Evolutionary conservation across 2,888 invertebrate genomes (phyloP).

Genomic region (Crepidodera aurea): DNA sequence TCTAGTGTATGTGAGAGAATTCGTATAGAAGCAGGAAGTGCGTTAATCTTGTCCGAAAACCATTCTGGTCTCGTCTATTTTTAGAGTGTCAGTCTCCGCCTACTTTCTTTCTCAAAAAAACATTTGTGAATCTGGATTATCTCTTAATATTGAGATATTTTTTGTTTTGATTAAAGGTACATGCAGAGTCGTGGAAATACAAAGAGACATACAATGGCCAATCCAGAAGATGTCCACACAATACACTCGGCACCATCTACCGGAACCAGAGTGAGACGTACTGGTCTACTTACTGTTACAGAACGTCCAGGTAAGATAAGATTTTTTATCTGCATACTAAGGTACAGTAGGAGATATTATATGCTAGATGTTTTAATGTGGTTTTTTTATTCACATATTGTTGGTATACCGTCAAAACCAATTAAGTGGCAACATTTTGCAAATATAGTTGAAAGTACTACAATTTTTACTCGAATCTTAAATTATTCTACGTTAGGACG

Average conservation of each 20-base stretch:
- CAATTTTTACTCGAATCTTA: too few relatives aligned
- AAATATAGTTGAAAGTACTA: too few relatives aligned
- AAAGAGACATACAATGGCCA: constrained; percentile 82
- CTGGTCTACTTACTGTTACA: constrained; percentile 85
- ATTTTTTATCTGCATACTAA: background rate
- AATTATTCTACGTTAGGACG: too few relatives aligned
- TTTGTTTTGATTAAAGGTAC: constrained; percentile 67
- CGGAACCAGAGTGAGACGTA: constrained; percentile 71
- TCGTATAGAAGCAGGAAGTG: too few relatives aligned
- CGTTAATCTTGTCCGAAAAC: too few relatives aligned
- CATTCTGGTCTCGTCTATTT: too few relatives aligned
- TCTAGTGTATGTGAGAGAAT: too few relatives aligned
- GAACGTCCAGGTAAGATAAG: constrained; percentile 83
- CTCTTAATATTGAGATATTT: too few relatives aligned
- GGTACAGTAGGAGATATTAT: background rate
- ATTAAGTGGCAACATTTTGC: too few relatives aligned
- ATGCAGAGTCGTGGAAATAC: constrained; percentile 78
- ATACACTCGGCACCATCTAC: constrained; percentile 52
- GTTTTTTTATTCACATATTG: background rate
- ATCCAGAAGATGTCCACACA: constrained; percentile 72
- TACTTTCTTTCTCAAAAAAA: too few relatives aligned
- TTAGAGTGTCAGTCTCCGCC: too few relatives aligned
- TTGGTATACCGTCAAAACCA: background rate
- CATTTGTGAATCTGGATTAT: too few relatives aligned
- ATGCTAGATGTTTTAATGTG: background rate